These are phyloP conservation scores for Mola mola DNA, from an alignment of 2,113 vertebrate species.

Conservation along the genomic window DNA sequence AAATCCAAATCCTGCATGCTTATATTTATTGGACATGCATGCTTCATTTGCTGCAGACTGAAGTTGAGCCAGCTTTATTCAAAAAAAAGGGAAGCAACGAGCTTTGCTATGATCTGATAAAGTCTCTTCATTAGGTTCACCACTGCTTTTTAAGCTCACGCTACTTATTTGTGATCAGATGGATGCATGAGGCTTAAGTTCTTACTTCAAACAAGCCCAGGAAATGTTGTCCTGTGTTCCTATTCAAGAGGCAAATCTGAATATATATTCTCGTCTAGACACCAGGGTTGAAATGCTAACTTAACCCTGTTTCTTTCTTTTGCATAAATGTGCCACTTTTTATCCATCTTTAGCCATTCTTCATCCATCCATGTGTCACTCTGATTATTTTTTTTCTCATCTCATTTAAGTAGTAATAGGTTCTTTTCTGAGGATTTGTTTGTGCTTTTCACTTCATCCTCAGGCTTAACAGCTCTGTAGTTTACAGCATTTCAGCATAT, in stretches of 20 bases:
- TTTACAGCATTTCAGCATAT: slow-evolving; percentile 24
- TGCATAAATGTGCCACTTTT: not conserved
- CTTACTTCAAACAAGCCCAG: slow-evolving; percentile 34
- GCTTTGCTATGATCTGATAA: slow-evolving; percentile 55
- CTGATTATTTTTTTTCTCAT: not conserved
- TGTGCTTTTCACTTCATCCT: slow-evolving; percentile 12
- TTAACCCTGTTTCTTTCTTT: not conserved
- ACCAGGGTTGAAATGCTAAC: slow-evolving; percentile 6
- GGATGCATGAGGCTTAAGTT: slow-evolving; percentile 49
- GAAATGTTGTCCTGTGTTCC: slow-evolving; percentile 28
- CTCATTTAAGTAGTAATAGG: not conserved
- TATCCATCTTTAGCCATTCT: not conserved
- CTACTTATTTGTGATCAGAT: slow-evolving; percentile 56
- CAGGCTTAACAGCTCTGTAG: slow-evolving; percentile 1
- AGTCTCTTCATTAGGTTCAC: slow-evolving; percentile 27
- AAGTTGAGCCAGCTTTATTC: slow-evolving; percentile 34
- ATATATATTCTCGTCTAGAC: not conserved
- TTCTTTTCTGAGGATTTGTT: too few species aligned
- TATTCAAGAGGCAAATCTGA: slow-evolving; percentile 15
- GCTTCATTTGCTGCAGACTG: slow-evolving; percentile 15
- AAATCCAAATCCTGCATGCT: slow-evolving; percentile 10
- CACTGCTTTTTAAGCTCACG: slow-evolving; percentile 45
- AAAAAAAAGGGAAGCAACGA: slow-evolving; percentile 50
- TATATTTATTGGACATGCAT: slow-evolving; percentile 27
- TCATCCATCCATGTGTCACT: not conserved